Conservation (phyloP, 2,113 vertebrate species). For the Perca schrenkii region DNA sequence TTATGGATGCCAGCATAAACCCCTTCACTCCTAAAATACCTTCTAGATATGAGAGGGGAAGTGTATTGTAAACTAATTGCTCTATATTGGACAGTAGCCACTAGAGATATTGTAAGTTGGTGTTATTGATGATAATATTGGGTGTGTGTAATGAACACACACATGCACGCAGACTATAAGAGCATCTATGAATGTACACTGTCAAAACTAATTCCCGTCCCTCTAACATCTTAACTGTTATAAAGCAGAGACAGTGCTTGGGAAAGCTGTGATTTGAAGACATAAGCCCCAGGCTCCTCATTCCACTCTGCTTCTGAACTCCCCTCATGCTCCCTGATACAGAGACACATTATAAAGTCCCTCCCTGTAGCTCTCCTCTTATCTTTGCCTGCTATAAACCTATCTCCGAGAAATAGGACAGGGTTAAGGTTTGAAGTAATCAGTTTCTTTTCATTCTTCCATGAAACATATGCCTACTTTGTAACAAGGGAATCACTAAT, state of each 20-base stretch:
- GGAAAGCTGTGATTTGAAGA: constrained; percentile 73
- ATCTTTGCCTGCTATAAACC: constrained; percentile 75
- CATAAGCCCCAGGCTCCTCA: constrained; percentile 74
- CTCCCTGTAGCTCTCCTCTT: constrained; percentile 75
- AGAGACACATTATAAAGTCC: constrained; percentile 74
- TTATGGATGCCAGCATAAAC: constrained; percentile 83
- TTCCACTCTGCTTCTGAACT: constrained; percentile 71
- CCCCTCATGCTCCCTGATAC: constrained; percentile 69
- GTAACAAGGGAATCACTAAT: constrained; percentile 79
- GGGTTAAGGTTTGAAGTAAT: constrained; percentile 79
- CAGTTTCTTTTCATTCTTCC: constrained; percentile 76
- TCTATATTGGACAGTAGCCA: constrained; percentile 56
- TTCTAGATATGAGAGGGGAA: constrained; percentile 57
- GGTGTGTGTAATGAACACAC: constrained; percentile 35
- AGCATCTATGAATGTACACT: constrained; percentile 32
- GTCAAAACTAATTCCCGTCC: constrained; percentile 54
- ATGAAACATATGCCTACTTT: constrained; percentile 79
- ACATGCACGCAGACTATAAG: constrained; percentile 13
- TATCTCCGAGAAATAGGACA: constrained; percentile 77
- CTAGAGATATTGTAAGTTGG: constrained; percentile 37
- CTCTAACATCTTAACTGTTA: constrained; percentile 55
- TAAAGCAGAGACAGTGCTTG: constrained; percentile 57
- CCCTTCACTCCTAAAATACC: constrained; percentile 63
- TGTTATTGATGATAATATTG: constrained; percentile 46
- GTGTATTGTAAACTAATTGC: constrained; percentile 71